Base-by-base conservation (phyloP, 2,113 vertebrate species). In the Petrocephalus microphthalmus region DNA sequence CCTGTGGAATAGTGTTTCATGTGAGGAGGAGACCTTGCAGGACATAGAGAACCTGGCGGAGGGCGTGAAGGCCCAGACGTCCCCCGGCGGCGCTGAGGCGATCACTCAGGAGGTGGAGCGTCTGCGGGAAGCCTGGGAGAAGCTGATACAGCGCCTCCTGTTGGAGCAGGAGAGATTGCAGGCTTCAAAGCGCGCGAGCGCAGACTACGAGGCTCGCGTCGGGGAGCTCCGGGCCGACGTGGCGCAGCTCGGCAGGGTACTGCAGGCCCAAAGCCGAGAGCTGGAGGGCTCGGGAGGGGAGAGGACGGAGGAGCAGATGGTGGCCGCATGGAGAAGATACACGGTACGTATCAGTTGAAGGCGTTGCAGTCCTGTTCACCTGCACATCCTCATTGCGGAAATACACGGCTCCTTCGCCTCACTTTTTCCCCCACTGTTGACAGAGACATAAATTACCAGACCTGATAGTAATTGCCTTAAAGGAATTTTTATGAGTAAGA, bases 241-340 rank as follows among this genome's bases (percentile, higher is more conserved):
- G 13, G 88, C 86, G 0, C 92, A 94, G 60, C 93, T 99, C 88
- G 91, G 88, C 82, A 91, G 89, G 67, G 89, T 94, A 52, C 90
- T 99, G 0, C 94, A 93, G 67, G 94, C 91, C 17, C 91, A 98
- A 84, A 94, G 95, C 91, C 92, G 91, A 11, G 92, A 94, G n/a
- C 92, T 97, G 88, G 94, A 95, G 51, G 89, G 88, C 0, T 84
- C 82, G 0, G 92, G 89, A 0, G 90, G 82, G 33, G 92, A 91
- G 0, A 91, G 53, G 29, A 94, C 92, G 0, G 97, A 98, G 90
- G 96, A 97, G 0, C 94, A 96, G 89, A 92, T 98, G 91, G 92
- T 97, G 88, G 92, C 91, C 67, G 93, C 92, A 83, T 99, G 97
- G 98, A 96, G 91, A 91, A 96, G 90, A 87, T 96, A 93, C 92